These are phyloP conservation scores for Eurois occulta DNA, from an alignment of 2,888 invertebrate species.

Conservation along the genomic window DNA sequence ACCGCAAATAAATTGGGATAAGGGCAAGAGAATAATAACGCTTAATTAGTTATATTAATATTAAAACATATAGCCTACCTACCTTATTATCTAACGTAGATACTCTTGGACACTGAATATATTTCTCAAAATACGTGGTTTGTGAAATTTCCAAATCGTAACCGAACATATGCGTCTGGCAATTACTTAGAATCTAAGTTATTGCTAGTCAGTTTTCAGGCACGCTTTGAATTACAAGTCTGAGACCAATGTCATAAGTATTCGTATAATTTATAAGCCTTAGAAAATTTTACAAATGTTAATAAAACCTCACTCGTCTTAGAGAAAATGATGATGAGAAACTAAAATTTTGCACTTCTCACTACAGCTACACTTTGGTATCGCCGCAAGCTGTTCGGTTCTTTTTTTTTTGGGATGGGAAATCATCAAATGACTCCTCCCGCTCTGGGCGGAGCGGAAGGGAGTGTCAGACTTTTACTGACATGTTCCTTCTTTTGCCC, in stretches of 20 bases:
- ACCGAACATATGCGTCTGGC: background rate
- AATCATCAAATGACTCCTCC: too few species aligned
- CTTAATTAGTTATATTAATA: background rate
- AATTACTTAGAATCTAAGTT: constrained; percentile 33
- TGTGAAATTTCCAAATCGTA: background rate
- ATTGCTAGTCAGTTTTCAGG: constrained; percentile 14
- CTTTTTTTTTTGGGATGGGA: too few species aligned
- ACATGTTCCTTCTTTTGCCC: too few species aligned
- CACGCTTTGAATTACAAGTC: constrained; percentile 28
- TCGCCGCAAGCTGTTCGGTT: too few species aligned
- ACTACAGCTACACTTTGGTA: background rate
- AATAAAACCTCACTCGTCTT: background rate
- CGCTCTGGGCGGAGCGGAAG: too few species aligned
- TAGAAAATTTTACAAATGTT: background rate
- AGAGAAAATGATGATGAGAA: background rate
- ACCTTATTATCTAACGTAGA: background rate
- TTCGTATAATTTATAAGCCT: constrained; percentile 1
- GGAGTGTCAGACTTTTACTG: too few species aligned
- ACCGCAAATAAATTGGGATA: too few species aligned
- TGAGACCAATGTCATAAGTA: constrained; percentile 3
- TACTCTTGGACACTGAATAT: background rate
- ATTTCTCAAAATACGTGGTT: constrained; percentile 4
- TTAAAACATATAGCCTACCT: background rate
- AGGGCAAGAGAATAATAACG: too few species aligned
- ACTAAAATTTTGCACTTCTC: background rate